Percentiles rank a stretch among this genome's conserved stretches.
Evolutionary conservation across 1,140 invertebrate species (phyloP).

Genomic region (Calosoma granatense): DNA sequence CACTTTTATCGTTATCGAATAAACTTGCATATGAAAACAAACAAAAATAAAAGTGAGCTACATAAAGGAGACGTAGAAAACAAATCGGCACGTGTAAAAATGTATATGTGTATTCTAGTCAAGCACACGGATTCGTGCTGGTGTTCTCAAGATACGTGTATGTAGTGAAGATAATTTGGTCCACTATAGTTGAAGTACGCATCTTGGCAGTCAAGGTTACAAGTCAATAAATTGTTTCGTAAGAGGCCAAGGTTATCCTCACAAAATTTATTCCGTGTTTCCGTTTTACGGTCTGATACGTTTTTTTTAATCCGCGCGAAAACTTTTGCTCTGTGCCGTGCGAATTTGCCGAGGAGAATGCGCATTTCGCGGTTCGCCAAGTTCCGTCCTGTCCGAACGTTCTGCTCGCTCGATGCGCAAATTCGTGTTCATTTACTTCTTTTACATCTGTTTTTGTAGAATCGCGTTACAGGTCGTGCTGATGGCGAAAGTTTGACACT

Average conservation of each 20-base stretch:
- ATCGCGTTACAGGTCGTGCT: neutral
- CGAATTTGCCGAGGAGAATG: neutral
- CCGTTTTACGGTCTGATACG: constrained; percentile 4
- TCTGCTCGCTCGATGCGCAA: neutral
- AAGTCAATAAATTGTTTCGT: constrained; percentile 2
- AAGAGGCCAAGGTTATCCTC: neutral
- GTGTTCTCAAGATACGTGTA: neutral
- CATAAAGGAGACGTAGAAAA: neutral
- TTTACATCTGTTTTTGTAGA: neutral
- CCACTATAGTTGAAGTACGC: neutral
- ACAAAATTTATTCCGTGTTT: constrained; percentile 1
- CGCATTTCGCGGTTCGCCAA: neutral
- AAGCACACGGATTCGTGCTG: too few relatives aligned
- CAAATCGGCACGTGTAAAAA: constrained; percentile 4
- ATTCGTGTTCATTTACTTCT: neutral
- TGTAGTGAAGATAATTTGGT: neutral
- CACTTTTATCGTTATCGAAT: neutral
- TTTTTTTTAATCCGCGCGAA: neutral
- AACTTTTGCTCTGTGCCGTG: neutral
- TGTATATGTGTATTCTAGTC: neutral
- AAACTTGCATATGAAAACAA: neutral
- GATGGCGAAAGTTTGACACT: too few relatives aligned
- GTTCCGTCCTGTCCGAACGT: neutral
- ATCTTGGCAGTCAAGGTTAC: constrained; percentile 1
- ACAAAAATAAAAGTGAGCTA: constrained; percentile 6